These are phyloP conservation scores for Dasyurus viverrinus DNA, from an alignment of 2,113 vertebrate genomes.

Conservation along the genomic window DNA sequence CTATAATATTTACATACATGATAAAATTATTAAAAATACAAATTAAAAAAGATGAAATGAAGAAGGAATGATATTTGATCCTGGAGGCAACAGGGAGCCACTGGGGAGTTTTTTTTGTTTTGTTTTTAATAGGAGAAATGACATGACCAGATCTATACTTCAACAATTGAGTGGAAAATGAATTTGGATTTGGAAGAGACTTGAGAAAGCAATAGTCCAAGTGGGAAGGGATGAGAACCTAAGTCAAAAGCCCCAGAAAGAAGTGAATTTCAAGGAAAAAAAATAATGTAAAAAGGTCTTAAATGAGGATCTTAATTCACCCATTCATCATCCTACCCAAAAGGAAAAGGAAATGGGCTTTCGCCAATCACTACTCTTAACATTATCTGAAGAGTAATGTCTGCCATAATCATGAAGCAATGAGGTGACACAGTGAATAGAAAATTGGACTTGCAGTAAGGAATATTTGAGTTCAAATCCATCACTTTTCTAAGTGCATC, in stretches of 20 bases:
- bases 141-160: neutral
- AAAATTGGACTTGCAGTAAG: neutral
- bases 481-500: neutral
- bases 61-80: neutral
- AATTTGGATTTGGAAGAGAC: neutral
- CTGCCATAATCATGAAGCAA: neutral
- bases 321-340: neutral
- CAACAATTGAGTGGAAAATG: neutral
- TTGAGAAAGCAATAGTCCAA: neutral
- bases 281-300: neutral
- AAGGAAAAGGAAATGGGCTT: neutral
- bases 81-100: neutral
- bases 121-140: neutral
- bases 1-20: neutral
- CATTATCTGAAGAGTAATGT: neutral
- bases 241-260: neutral
- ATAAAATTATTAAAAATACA: neutral
- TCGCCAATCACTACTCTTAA: neutral
- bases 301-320: neutral
- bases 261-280: neutral
- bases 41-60: neutral
- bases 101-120: neutral
- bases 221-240: neutral
- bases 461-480: neutral
- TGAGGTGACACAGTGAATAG: neutral